Conservation (phyloP, 2,113 vertebrate genomes). For the Cervus canadensis region DNA sequence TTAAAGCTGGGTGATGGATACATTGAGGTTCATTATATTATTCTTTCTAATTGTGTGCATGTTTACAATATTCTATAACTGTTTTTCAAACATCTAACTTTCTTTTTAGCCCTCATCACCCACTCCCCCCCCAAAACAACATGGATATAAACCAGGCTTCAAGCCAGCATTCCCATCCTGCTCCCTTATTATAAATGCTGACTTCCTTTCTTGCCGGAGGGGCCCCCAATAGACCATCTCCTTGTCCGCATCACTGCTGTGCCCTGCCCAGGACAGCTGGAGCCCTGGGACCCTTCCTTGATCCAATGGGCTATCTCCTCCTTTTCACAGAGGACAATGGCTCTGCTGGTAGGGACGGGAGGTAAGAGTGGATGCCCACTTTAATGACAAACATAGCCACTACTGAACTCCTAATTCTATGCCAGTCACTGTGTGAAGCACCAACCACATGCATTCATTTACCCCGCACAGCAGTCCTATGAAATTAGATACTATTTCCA, state of each 20-base stretch:
- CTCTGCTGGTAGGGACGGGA: background rate
- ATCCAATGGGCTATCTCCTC: background rate
- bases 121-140: too few relatives aligned
- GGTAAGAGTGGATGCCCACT: fast-evolving
- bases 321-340: background rate
- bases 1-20: background rate
- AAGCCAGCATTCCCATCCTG: too few relatives aligned
- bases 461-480: too few relatives aligned
- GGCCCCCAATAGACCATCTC: background rate
- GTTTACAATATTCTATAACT: background rate
- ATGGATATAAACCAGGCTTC: background rate
- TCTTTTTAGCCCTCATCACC: background rate
- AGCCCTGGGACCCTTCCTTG: background rate
- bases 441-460: background rate
- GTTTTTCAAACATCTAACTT: background rate
- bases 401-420: fast-evolving
- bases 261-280: too few relatives aligned
- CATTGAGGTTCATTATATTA: background rate
- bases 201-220: background rate
- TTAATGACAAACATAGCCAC: background rate
- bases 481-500: background rate
- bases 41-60: background rate
- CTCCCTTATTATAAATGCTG: background rate
- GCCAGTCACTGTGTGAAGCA: background rate
- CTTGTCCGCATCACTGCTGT: background rate